Evolutionary conservation across 2,888 invertebrate species (phyloP).

Genomic region (Drosophila setosimentum): DNA sequence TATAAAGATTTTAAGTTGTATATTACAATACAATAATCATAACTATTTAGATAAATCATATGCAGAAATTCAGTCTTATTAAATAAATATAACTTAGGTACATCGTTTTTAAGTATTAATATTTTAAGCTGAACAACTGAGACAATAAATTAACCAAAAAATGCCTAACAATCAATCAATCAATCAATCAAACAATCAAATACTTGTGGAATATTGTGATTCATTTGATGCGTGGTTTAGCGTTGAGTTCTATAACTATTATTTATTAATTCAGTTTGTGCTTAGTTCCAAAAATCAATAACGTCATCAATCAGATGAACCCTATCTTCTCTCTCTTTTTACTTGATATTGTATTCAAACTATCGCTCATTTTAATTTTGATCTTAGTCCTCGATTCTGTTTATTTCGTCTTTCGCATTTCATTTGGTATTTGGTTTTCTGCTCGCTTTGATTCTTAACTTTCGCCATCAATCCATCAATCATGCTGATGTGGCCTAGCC

Average conservation of each 20-base stretch:
- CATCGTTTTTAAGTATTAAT: slow-evolving; percentile 49
- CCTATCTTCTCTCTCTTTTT: neutral
- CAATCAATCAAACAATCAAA: slow-evolving; percentile 13
- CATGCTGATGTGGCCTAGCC: neutral
- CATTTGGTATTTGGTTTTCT: neutral
- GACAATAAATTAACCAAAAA: slow-evolving; percentile 37
- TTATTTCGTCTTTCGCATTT: neutral
- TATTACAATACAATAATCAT: slow-evolving; percentile 59
- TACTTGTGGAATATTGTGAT: neutral
- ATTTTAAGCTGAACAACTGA: slow-evolving; percentile 25
- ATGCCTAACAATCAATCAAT: slow-evolving; percentile 24
- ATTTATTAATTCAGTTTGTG: neutral
- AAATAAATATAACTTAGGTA: slow-evolving; percentile 82
- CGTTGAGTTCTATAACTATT: slow-evolving; percentile 6
- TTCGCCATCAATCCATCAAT: slow-evolving; percentile 1
- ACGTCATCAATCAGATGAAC: slow-evolving; percentile 26
- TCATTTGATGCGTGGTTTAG: slow-evolving; percentile 8
- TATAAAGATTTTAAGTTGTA: slow-evolving; percentile 24
- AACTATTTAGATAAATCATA: slow-evolving; percentile 66
- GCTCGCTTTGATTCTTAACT: neutral
- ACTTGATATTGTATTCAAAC: neutral
- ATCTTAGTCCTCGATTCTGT: neutral
- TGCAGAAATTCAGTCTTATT: slow-evolving; percentile 83
- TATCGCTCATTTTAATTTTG: neutral
- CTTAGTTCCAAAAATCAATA: neutral